Evolutionary conservation across 2,888 invertebrate species (phyloP).

Genomic region (Cactoblastis cactorum): DNA sequence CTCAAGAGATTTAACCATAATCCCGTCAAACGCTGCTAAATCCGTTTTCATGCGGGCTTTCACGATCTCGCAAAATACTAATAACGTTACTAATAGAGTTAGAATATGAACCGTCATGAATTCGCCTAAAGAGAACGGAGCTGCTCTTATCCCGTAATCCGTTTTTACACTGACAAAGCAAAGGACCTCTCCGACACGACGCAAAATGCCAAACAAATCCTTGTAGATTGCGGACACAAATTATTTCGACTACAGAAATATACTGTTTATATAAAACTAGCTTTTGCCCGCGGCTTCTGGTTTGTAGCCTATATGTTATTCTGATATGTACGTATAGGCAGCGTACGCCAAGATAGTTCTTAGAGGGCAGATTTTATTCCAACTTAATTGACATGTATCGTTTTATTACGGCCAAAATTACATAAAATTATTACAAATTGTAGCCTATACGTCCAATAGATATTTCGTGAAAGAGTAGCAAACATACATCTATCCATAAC

Average conservation of each 20-base stretch:
- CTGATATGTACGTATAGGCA: too few relatives aligned
- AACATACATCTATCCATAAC: too few relatives aligned
- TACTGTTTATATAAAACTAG: neutral
- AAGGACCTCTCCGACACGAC: slow-evolving; percentile 42
- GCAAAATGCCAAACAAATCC: slow-evolving; percentile 60
- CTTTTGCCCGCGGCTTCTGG: too few relatives aligned
- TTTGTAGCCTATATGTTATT: too few relatives aligned
- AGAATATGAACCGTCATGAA: slow-evolving; percentile 44
- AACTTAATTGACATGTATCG: too few relatives aligned
- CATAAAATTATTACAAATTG: too few relatives aligned
- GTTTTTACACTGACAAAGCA: slow-evolving; percentile 62
- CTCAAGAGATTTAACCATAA: neutral
- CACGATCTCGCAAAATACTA: slow-evolving; percentile 20
- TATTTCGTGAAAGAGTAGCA: too few relatives aligned
- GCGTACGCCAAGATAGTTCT: too few relatives aligned
- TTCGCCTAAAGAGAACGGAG: slow-evolving; percentile 27
- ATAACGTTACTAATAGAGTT: slow-evolving; percentile 37
- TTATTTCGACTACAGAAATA: neutral
- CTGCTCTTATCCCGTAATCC: slow-evolving; percentile 54
- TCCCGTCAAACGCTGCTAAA: slow-evolving; percentile 4
- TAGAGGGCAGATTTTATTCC: too few relatives aligned
- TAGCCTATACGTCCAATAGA: too few relatives aligned
- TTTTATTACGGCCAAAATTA: too few relatives aligned
- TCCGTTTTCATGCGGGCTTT: slow-evolving; percentile 13
- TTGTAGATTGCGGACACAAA: slow-evolving; percentile 41